phyloP scores from a whole-genome alignment of 1,140 invertebrate genomes.

The Drosophila seguyi region DNA sequence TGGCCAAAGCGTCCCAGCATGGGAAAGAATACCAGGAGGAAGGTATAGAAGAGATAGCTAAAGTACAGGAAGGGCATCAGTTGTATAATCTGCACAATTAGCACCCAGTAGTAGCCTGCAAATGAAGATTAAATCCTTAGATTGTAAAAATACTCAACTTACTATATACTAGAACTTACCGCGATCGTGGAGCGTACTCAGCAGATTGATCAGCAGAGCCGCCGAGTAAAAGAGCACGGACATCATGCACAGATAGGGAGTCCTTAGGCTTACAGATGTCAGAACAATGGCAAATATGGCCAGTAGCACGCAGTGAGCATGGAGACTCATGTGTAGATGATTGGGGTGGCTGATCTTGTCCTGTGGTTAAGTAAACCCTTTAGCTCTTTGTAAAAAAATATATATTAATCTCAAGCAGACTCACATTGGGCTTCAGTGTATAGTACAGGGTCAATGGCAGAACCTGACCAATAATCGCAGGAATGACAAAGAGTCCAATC shows the following conservation, averaged over 20 bases:
- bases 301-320: slow-evolving; percentile 70
- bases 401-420: background rate
- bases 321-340: slow-evolving; percentile 72
- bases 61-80: slow-evolving; percentile 86
- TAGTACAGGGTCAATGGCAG: slow-evolving; percentile 83
- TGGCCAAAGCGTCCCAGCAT: slow-evolving; percentile 89
- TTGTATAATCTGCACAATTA: slow-evolving; percentile 83
- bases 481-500: slow-evolving; percentile 87
- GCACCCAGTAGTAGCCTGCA: slow-evolving; percentile 84
- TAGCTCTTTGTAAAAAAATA: background rate
- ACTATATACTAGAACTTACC: slow-evolving; percentile 86
- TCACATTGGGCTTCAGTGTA: slow-evolving; percentile 78
- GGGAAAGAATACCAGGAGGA: slow-evolving; percentile 89
- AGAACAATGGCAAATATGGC: slow-evolving; percentile 60
- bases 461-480: slow-evolving; percentile 85
- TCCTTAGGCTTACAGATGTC: slow-evolving; percentile 65
- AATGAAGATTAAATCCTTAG: background rate
- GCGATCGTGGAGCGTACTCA: slow-evolving; percentile 64
- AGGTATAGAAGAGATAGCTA: slow-evolving; percentile 88
- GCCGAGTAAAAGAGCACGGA: slow-evolving; percentile 67
- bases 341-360: slow-evolving; percentile 62
- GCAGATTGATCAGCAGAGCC: slow-evolving; percentile 65
- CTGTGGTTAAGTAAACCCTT: slow-evolving; percentile 13
- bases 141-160: background rate
- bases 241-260: slow-evolving; percentile 75